These are phyloP conservation scores for Emberiza fucata DNA, from an alignment of 2,113 vertebrate species.

Conservation along the genomic window DNA sequence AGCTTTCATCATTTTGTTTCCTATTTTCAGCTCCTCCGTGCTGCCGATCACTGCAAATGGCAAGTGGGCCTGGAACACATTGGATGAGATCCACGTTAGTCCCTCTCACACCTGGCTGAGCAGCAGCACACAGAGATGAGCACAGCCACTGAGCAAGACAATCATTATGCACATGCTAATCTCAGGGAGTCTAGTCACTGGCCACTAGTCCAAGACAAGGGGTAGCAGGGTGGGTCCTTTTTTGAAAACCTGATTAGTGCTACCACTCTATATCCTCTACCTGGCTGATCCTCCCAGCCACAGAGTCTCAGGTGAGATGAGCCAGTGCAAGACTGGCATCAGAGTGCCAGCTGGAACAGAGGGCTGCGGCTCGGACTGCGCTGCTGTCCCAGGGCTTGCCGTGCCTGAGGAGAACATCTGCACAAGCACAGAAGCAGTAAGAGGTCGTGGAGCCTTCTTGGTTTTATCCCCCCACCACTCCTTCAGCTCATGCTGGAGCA, in stretches of 20 bases:
- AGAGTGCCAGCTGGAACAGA: constrained; percentile 4
- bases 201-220: constrained; percentile 23
- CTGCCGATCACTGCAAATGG: constrained; percentile 97
- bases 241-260: constrained; percentile 23
- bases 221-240: constrained; percentile 22
- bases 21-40: constrained; percentile 97
- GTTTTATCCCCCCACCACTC: neutral
- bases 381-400: neutral
- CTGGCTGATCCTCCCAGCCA: constrained; percentile 59
- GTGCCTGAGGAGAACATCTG: constrained; percentile 25
- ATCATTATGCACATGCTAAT: neutral
- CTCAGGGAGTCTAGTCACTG: constrained; percentile 35
- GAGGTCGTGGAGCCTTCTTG: constrained; percentile 1
- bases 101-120: neutral
- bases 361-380: neutral
- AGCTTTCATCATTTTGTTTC: constrained; percentile 98
- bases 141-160: constrained; percentile 11
- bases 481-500: neutral
- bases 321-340: constrained; percentile 4
- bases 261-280: constrained; percentile 28
- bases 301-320: constrained; percentile 27
- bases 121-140: neutral
- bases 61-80: constrained; percentile 87
- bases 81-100: neutral
- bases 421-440: constrained; percentile 43